Conservation (phyloP, 2,888 invertebrate species). For the Drosophila subquinaria region DNA sequence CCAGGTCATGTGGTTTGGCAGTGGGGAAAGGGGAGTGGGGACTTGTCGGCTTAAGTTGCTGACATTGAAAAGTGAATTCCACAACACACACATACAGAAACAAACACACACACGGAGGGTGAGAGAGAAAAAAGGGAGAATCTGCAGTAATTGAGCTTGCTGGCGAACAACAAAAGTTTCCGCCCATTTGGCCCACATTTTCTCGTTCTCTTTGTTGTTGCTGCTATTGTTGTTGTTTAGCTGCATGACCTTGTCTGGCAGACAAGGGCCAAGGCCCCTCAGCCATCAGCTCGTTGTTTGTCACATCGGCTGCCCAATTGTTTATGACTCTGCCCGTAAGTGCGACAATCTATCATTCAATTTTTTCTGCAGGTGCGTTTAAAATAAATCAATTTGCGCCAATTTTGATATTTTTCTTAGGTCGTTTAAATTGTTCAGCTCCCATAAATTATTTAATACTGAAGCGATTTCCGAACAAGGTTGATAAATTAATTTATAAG, state of each 20-base stretch:
- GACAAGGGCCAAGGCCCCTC: slow-evolving; percentile 54
- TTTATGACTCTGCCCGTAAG: slow-evolving; percentile 30
- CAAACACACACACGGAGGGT: slow-evolving; percentile 8
- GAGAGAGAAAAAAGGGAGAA: slow-evolving; percentile 20
- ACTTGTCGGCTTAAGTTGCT: slow-evolving; percentile 51
- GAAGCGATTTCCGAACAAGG: neutral
- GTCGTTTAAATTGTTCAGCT: neutral
- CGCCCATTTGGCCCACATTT: slow-evolving; percentile 66
- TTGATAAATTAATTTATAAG: neutral
- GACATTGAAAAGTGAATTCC: slow-evolving; percentile 71
- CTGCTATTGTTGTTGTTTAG: slow-evolving; percentile 31
- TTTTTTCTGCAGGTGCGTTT: slow-evolving; percentile 5
- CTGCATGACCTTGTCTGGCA: slow-evolving; percentile 70
- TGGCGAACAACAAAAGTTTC: slow-evolving; percentile 68
- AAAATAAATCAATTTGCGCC: neutral
- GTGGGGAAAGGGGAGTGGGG: neutral
- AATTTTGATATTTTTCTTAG: neutral
- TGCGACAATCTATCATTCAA: neutral
- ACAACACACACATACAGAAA: slow-evolving; percentile 16
- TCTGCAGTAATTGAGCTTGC: slow-evolving; percentile 45
- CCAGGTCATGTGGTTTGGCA: neutral
- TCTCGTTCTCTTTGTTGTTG: slow-evolving; percentile 27
- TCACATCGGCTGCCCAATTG: slow-evolving; percentile 54
- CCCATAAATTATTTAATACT: neutral
- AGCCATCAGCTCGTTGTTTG: slow-evolving; percentile 51